A percentile compares a stretch with the other conserved stretches of the same genome.
Evolutionary conservation across 2,888 invertebrate species (phyloP).

Genomic region (Gortyna flavago): DNA sequence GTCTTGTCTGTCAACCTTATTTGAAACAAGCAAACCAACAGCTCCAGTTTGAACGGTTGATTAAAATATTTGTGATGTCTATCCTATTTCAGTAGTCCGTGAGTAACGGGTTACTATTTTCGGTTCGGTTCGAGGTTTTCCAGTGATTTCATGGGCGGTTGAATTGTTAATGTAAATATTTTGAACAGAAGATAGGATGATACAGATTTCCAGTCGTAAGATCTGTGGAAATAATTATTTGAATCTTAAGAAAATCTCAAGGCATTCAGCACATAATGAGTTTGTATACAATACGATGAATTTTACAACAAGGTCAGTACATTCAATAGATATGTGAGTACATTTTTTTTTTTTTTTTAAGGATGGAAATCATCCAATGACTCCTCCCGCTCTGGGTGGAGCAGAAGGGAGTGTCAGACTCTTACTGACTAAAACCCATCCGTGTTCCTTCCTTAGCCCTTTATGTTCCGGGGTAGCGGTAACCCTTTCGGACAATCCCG

Average conservation of each 20-base stretch:
- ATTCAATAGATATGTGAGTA: neutral
- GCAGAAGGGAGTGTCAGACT: too few species aligned
- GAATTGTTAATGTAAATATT: slow-evolving; percentile 46
- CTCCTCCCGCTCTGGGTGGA: too few species aligned
- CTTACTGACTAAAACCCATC: too few species aligned
- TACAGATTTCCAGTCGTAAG: slow-evolving; percentile 11
- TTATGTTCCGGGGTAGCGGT: too few species aligned
- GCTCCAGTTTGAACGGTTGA: slow-evolving; percentile 33
- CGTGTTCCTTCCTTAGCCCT: too few species aligned
- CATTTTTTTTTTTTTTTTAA: too few species aligned
- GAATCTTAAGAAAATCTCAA: neutral
- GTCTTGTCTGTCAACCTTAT: slow-evolving; percentile 18
- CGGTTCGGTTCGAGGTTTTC: slow-evolving; percentile 39
- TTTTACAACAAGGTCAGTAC: neutral
- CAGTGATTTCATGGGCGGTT: slow-evolving; percentile 32
- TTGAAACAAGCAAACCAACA: slow-evolving; percentile 31
- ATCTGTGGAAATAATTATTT: slow-evolving; percentile 13
- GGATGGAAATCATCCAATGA: too few species aligned
- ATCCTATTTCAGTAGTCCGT: slow-evolving; percentile 50
- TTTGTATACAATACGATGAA: neutral
- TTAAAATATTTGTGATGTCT: slow-evolving; percentile 56
- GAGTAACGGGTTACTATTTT: slow-evolving; percentile 55
- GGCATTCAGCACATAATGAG: neutral
- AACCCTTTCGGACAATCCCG: too few species aligned
- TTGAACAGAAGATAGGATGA: slow-evolving; percentile 22